Evolutionary conservation across 2,888 invertebrate genomes (phyloP), one percentile per base, ranked within the genome.

Genomic region (Polyommatus icarus): DNA sequence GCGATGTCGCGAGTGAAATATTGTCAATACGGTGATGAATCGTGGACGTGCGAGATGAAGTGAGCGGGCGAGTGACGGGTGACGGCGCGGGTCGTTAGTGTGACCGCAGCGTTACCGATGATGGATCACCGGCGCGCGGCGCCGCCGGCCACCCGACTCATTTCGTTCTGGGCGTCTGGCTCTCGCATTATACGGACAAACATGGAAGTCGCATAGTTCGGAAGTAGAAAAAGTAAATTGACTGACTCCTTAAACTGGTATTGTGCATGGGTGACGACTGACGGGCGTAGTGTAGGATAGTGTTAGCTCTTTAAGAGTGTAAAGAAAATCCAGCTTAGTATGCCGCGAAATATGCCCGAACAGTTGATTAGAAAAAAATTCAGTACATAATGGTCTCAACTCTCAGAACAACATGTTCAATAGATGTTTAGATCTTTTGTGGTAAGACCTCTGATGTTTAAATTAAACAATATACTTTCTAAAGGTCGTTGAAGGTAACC

Each of bases 81-180:
- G 86, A 84, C 54, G 75, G 75, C 84, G 84, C 83, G 85, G 86
- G 87, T 91, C 92, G 91, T 92, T 92, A 92, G 90, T 87, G 87
- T 84, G 85, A 85, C 86, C 85, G 83, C 84, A 84, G 89, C 91
- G 91, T 92, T 92, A 92, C 88, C 83, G 87, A 90, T 93, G 93
- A 93, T 93, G 89, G 92, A 93, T 92, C 87, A 87, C 87, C 89
- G 84, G 84, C 85, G 87, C 84, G 87, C 89, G 84, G 84, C 85
- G 87, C 84, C 90, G 90, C 88, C 89, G 85, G 87, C 89, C 88
- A 90, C 87, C 88, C 89, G 86, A 91, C 92, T 91, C 92, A 93
- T 93, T 93, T 90, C 91, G 93, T 93, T 93, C 91, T 89, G 87
- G 91, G 87, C 86, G 87, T 85, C 84, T 83, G 87, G 82, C 84